phyloP scores from a whole-genome alignment of 2,797 vertebrate genomes.

The Anisognathus igniventris region DNA sequence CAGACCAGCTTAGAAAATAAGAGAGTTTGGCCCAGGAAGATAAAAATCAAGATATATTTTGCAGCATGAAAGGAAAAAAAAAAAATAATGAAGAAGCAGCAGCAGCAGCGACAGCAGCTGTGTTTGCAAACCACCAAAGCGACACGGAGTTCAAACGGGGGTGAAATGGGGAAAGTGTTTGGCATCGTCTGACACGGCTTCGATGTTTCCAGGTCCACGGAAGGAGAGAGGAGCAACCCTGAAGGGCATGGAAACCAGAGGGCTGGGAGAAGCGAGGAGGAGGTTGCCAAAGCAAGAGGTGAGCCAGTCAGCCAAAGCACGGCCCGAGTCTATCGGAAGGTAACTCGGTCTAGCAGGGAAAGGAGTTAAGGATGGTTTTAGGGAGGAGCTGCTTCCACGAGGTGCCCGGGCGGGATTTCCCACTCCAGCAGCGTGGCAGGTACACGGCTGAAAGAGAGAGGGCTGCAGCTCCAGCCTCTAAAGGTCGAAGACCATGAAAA shows the following conservation, averaged over 20 bases:
- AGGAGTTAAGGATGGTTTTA: slow-evolving; percentile 55
- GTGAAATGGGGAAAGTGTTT: slow-evolving; percentile 41
- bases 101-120: slow-evolving; percentile 44
- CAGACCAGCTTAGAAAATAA: slow-evolving; percentile 55
- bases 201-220: background rate
- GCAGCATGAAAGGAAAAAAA: slow-evolving; percentile 21
- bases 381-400: slow-evolving; percentile 56
- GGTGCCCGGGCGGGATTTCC: slow-evolving; percentile 55
- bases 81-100: background rate
- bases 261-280: slow-evolving; percentile 56
- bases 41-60: slow-evolving; percentile 64
- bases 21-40: slow-evolving; percentile 56
- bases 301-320: slow-evolving; percentile 31
- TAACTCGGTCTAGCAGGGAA: slow-evolving; percentile 59
- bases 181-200: slow-evolving; percentile 39
- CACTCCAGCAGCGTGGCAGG: slow-evolving; percentile 55
- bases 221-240: slow-evolving; percentile 21
- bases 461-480: slow-evolving; percentile 60
- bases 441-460: slow-evolving; percentile 58
- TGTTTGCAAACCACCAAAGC: slow-evolving; percentile 56
- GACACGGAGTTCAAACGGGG: slow-evolving; percentile 40
- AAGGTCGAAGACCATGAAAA: slow-evolving; percentile 61
- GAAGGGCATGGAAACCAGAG: slow-evolving; percentile 56
- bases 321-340: slow-evolving; percentile 45
- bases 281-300: slow-evolving; percentile 54